Evolutionary conservation across 2,797 vertebrate species (phyloP).

Genomic region (Triplophysa yarkandensis): DNA sequence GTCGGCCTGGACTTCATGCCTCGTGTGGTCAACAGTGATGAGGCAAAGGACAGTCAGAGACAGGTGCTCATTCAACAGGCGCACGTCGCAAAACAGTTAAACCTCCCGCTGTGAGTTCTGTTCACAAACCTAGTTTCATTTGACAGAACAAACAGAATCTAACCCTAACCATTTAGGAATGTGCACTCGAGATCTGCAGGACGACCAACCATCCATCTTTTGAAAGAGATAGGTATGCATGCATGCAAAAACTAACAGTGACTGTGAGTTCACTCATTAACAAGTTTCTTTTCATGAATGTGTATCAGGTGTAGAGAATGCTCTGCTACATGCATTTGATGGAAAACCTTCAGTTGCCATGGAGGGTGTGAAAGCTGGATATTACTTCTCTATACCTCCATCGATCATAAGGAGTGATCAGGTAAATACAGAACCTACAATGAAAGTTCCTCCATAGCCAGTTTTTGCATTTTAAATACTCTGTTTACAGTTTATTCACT

Average conservation of each 20-base stretch:
- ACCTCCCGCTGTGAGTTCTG: conserved; percentile 88
- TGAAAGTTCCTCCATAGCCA: background rate
- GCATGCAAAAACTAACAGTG: background rate
- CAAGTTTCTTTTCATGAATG: background rate
- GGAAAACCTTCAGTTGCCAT: conserved; percentile 91
- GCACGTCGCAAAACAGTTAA: conserved; percentile 85
- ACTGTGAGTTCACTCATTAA: background rate
- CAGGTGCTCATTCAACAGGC: conserved; percentile 88
- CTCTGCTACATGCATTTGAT: conserved; percentile 95
- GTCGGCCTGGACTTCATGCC: conserved; percentile 96
- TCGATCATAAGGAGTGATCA: conserved; percentile 92
- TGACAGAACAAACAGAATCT: background rate
- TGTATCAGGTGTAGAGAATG: conserved; percentile 83
- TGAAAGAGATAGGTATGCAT: conserved; percentile 87
- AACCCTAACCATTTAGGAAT: conserved; percentile 87
- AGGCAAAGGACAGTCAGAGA: conserved; percentile 87
- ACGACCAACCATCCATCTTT: conserved; percentile 90
- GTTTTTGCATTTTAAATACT: background rate
- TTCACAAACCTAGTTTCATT: background rate
- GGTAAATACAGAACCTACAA: conserved; percentile 69
- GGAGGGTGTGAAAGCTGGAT: conserved; percentile 93
- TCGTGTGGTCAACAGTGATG: conserved; percentile 78
- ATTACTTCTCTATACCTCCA: conserved; percentile 93
- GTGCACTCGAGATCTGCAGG: conserved; percentile 97
- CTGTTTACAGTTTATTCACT: background rate